A percentile compares a stretch with the other conserved stretches of the same genome.
These are phyloP conservation scores for Porites evermanni DNA, from an alignment of 92 coral and sea anemone genomes.

Conservation along the genomic window DNA sequence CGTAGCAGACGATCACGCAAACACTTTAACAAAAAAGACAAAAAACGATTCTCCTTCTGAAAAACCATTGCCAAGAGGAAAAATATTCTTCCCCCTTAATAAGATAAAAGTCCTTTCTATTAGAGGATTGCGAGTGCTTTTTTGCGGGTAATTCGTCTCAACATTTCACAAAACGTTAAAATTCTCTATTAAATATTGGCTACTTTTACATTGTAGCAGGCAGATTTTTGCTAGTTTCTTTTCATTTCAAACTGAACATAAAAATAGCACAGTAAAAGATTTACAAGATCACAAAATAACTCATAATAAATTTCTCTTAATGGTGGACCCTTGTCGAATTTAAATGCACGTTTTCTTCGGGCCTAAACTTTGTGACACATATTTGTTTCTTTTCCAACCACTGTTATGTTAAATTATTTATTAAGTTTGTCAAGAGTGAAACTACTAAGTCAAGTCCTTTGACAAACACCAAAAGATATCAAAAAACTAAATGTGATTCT, in stretches of 20 bases:
- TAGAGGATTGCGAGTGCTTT: background rate
- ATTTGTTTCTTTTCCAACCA: conserved; percentile 11
- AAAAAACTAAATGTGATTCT: conserved; percentile 3
- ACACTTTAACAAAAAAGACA: background rate
- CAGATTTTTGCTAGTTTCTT: background rate
- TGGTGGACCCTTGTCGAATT: conserved; percentile 2
- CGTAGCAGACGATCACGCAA: conserved; percentile 19
- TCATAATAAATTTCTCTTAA: conserved; percentile 13
- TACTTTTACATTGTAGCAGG: background rate
- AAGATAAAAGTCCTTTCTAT: too few species aligned
- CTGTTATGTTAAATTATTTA: conserved; percentile 33
- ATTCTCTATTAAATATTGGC: conserved; percentile 13
- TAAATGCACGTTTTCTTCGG: background rate
- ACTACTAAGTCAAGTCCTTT: conserved; percentile 15
- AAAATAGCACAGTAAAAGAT: background rate
- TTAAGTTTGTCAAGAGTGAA: conserved; percentile 48
- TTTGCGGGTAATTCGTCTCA: background rate
- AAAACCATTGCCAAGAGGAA: background rate
- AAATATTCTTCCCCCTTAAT: too few species aligned
- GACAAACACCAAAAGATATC: conserved; percentile 18
- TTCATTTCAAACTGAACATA: background rate
- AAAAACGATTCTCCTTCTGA: background rate
- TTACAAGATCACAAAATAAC: background rate
- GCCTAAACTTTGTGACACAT: background rate
- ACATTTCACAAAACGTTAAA: background rate